Evolutionary conservation across 2,888 invertebrate genomes (phyloP), one percentile per base, ranked within the genome.

Genomic region (Blastobasis adustella): DNA sequence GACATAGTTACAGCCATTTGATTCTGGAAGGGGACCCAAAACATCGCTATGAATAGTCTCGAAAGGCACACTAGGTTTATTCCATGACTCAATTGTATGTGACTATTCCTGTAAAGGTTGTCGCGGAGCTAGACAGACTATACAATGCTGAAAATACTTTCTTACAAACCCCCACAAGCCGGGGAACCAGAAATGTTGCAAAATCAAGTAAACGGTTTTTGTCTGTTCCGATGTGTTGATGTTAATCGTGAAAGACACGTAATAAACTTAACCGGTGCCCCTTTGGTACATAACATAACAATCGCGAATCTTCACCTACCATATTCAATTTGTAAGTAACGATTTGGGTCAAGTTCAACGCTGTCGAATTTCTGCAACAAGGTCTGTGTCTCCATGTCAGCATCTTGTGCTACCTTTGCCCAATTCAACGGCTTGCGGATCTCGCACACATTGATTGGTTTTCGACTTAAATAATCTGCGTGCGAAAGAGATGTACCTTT

Each of bases 351-450:
- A 8, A 60, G 23, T 37, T 53, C 23, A 8, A 58, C 57, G 8
- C 56, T 46, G 0, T 37, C 9, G 9, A 62, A 36, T 38, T 49
- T 44, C 37, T 60, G 47, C 1, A 56, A n/a, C 0, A 59, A 43
- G 4, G 44, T n/a, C 6, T 10, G 51, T 0, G 60, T 57, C 10
- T 58, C 58, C 0, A 40, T 4, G 10, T 60, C 56, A n/a, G 53
- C 57, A 3, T 50, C 9, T 41, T 64, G 59, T 2, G 61, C 60
- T 0, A 60, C 53, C 38, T 59, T 57, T 1, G 55, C 58, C 59
- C 58, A 60, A 10, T 60, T 62, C 1, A 45, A 50, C 2, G 56
- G 58, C n/a, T 44, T 55, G n/a, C n/a, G n/a, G n/a, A n/a, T n/a
- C 42, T 56, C 36, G 10, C n/a, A 58, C 48, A 1, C 52, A 5